Evolutionary conservation across 2,888 invertebrate genomes (phyloP), one percentile per base, ranked within the genome.

Genomic region (Perdita meconis): DNA sequence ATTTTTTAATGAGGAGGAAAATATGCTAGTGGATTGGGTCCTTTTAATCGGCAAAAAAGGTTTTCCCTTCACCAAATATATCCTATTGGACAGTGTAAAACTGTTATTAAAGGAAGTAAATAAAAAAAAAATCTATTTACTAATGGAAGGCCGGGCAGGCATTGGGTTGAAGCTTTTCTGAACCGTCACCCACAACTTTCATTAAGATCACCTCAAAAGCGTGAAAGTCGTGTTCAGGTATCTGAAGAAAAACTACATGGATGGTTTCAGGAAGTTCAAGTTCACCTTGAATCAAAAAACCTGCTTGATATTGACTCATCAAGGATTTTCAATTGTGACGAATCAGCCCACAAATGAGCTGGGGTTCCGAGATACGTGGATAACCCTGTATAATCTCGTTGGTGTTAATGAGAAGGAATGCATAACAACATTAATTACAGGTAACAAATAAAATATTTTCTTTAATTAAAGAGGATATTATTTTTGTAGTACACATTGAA

Each of bases 131-230:
- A 63, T 47, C 70, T 66, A 51, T 81, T 82, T 50, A 76, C 47
- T 26, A 60, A 85, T 51, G 60, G 59, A 19, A 63, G 68, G 42
- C 85, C 84, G 24, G 73, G 72, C 19, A 55, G 55, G n/a, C 44
- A 70, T 24, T 84, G 82, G 82, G 80, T 53, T 57, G 51, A 81
- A 56, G 51, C 38, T 13, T 84, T 86, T 70, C 26, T 78, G 53
- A 51, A 61, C 40, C 65, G 84, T 22, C 78, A 86, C 56, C 78
- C 78, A 36, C 34, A 81, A 22, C 22, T 87, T 19, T 50, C 75
- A 22, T 19, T 47, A 24, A 42, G 71, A 53, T 61, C 63, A 16
- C 36, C 71, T 10, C 56, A 56, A 26, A 71, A 64, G 47, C 38
- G 30, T 53, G 6, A 53, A 53, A 53, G 53, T 0, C 53, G 53